phyloP scores from a whole-genome alignment of 35 echinoderm and acorn worm genomes.

The Patiria miniata region DNA sequence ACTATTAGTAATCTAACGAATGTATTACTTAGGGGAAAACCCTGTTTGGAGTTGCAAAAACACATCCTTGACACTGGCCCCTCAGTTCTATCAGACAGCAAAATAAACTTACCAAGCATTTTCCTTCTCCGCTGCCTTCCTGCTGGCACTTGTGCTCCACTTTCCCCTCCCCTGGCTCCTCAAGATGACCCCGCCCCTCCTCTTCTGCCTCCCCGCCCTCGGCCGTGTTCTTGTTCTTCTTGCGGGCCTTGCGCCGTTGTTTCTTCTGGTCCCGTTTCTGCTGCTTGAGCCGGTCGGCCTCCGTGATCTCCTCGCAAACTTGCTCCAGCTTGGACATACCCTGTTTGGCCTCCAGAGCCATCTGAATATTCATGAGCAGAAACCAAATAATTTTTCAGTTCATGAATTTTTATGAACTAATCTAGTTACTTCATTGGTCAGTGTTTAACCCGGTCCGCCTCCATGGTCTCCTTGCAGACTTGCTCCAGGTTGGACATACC shows the following conservation, averaged over 20 bases:
- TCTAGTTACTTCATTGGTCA: no score
- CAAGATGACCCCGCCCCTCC: not conserved
- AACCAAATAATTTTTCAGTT: not conserved
- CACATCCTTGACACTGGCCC: no score
- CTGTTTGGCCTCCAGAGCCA: conserved; percentile 85
- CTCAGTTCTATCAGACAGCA: not conserved
- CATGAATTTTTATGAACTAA: no score
- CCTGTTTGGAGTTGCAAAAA: not conserved
- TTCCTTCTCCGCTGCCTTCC: conserved; percentile 27
- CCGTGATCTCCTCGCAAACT: conserved; percentile 90
- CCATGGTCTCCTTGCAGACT: conserved; percentile 88
- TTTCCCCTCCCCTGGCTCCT: not conserved
- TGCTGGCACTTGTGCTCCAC: conserved; percentile 5
- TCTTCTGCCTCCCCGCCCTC: not conserved
- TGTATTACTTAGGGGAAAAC: no score
- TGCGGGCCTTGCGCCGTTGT: conserved; percentile 79
- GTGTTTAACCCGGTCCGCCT: conserved; percentile 57
- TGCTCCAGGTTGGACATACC: conserved; percentile 89
- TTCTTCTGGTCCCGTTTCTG: conserved; percentile 89
- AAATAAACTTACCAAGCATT: conserved; percentile 35
- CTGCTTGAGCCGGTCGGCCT: conserved; percentile 80
- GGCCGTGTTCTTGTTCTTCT: conserved; percentile 58
- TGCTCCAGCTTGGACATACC: conserved; percentile 90
- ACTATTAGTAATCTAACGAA: no score
- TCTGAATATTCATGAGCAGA: conserved; percentile 27